Evolutionary conservation across 2,113 vertebrate genomes (phyloP).

Genomic region (Stomatorhinus ivindoensis): DNA sequence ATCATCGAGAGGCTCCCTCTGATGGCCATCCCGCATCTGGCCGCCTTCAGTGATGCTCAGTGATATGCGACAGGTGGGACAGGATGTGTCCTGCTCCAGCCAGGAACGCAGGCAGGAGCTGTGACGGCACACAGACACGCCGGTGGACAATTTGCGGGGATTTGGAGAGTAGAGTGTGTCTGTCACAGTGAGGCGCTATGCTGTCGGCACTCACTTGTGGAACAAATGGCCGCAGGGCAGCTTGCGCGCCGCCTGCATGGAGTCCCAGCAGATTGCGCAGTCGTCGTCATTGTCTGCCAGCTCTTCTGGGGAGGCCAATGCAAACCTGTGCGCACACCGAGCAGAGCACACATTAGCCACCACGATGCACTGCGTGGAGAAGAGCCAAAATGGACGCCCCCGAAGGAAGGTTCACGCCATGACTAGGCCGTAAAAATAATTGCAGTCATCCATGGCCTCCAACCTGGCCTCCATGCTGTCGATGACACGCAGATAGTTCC

Average conservation of each 20-base stretch:
- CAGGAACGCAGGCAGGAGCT: conserved; percentile 95
- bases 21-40: conserved; percentile 64
- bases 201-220: conserved; percentile 70
- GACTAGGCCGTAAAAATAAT: not conserved
- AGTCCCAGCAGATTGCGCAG: conserved; percentile 97
- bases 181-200: not conserved
- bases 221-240: conserved; percentile 95
- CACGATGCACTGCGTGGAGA: not conserved
- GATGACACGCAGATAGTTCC: conserved; percentile 92
- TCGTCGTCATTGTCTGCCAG: conserved; percentile 87
- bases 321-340: not conserved
- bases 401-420: not conserved
- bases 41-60: conserved; percentile 80
- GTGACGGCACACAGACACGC: not conserved
- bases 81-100: conserved; percentile 96
- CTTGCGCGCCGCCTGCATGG: conserved; percentile 86
- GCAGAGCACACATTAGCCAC: not conserved
- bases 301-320: conserved; percentile 83
- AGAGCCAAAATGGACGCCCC: not conserved
- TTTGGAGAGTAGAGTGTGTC: not conserved
- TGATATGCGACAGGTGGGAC: conserved; percentile 91
- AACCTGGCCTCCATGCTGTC: conserved; percentile 97
- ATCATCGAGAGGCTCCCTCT: conserved; percentile 71
- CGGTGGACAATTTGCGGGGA: not conserved
- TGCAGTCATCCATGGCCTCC: not conserved